Evolutionary conservation across 1,140 invertebrate species (phyloP), one percentile per base, ranked within the genome.

Genomic region (Manduca sexta): DNA sequence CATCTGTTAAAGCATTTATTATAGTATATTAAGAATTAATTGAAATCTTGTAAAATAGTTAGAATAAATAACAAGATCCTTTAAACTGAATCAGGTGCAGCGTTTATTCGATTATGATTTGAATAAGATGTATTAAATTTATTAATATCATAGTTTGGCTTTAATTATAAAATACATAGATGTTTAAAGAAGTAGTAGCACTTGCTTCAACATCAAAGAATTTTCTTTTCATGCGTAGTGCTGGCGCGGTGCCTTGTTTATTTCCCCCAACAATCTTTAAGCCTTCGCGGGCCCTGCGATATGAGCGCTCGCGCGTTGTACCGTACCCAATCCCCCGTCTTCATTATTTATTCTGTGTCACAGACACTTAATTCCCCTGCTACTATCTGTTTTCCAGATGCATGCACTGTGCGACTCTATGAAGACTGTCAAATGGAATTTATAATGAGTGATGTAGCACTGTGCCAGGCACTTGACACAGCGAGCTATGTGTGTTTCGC

Each of bases 301-400:
- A 45, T 52, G 54, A 56, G 49, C 14, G 26, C 54, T 30, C 13
- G 35, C 49, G 33, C 39, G 51, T 53, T 48, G 45, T 48, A 43
- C 41, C 12, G 33, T n/a, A 43, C 44, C 33, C 44, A 49, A 54
- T 52, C 49, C 26, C 21, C 49, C 44, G 39, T 43, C 48, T 52
- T 56, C 54, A 56, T 56, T 56, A 56, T 44, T 47, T 56, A 56
- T 56, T 56, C 54, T 39, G 21, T 43, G 48, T 52, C 54, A 49
- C 34, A 51, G 50, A 48, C 49, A 50, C 45, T 45, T 48, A 48
- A 52, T 56, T 56, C 54, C 54, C 45, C 15, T 29, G 43, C 13
- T 38, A 43, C 53, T 56, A 29, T 49, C 45, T 48, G 44, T 53
- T 51, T 56, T 56, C 47, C 44, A 55, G 31, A 33, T 48, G 29